Conservation (phyloP, 2,888 invertebrate species). For the Luffia ferchaultella region DNA sequence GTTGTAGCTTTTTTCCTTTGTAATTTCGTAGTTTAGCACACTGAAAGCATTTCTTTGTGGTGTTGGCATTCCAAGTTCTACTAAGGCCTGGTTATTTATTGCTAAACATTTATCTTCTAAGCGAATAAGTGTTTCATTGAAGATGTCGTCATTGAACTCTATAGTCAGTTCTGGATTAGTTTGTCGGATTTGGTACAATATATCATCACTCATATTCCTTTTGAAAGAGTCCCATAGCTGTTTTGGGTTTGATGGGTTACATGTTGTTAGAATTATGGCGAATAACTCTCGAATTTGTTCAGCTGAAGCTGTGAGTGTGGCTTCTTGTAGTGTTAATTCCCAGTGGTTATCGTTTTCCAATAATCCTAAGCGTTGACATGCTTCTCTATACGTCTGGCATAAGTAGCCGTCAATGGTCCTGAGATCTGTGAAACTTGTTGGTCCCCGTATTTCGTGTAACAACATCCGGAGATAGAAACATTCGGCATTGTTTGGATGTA, state of each 20-base stretch:
- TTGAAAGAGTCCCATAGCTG: constrained; percentile 10
- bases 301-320: constrained; percentile 7
- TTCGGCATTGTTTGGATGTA: not conserved
- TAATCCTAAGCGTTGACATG: constrained; percentile 18
- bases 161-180: not conserved
- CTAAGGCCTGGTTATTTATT: not conserved
- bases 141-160: constrained; percentile 1
- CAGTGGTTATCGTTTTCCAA: constrained; percentile 19
- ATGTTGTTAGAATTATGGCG: constrained; percentile 3
- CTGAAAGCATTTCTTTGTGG: constrained; percentile 14
- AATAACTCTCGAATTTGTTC: constrained; percentile 7
- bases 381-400: constrained; percentile 19
- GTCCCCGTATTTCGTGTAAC: not conserved
- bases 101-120: constrained; percentile 1
- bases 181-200: constrained; percentile 5
- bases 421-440: constrained; percentile 3
- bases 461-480: constrained; percentile 3
- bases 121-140: constrained; percentile 1
- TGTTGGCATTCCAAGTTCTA: constrained; percentile 9
- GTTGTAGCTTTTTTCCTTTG: constrained; percentile 11
- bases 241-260: constrained; percentile 11
- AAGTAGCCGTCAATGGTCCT: constrained; percentile 16
- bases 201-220: constrained; percentile 8
- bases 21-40: constrained; percentile 4
- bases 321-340: constrained; percentile 10